These are phyloP conservation scores for Drosophila mulleri DNA, from an alignment of 2,888 invertebrate species.

Conservation along the genomic window DNA sequence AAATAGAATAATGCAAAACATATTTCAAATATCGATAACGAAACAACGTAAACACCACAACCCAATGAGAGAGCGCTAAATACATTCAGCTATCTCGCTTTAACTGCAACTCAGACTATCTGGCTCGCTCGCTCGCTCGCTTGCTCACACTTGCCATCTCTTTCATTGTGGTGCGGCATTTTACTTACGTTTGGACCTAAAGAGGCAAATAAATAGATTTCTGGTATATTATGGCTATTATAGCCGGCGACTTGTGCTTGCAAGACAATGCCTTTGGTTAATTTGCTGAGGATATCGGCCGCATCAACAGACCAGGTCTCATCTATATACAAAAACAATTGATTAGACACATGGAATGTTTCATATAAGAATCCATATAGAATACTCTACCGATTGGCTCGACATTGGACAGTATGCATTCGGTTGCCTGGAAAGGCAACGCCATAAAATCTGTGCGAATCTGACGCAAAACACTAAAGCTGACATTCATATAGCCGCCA, in stretches of 20 bases:
- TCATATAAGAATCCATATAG: too few relatives aligned
- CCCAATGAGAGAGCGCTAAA: too few relatives aligned
- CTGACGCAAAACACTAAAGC: slow-evolving; percentile 92
- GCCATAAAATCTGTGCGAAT: slow-evolving; percentile 97
- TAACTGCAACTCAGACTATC: background rate
- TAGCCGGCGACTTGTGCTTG: slow-evolving; percentile 96
- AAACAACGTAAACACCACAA: background rate
- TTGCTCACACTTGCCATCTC: slow-evolving; percentile 14
- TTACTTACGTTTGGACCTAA: slow-evolving; percentile 89
- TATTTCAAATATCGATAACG: background rate
- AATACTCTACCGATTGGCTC: slow-evolving; percentile 89
- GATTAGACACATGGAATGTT: background rate
- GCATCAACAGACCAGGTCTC: slow-evolving; percentile 92
- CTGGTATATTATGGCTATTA: slow-evolving; percentile 90
- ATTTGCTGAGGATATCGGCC: slow-evolving; percentile 90
- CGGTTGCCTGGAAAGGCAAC: slow-evolving; percentile 98
- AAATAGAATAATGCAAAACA: background rate
- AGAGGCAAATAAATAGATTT: slow-evolving; percentile 92
- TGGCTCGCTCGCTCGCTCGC: background rate
- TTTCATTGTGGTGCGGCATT: slow-evolving; percentile 6
- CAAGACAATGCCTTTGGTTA: slow-evolving; percentile 93
- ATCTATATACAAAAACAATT: slow-evolving; percentile 82
- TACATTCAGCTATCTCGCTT: background rate
- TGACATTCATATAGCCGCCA: slow-evolving; percentile 95
- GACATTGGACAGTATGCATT: slow-evolving; percentile 96